Percentiles rank a stretch among this genome's conserved stretches.
phyloP scores from a whole-genome alignment of 2,113 vertebrate genomes.

The Climacteris rufus region DNA sequence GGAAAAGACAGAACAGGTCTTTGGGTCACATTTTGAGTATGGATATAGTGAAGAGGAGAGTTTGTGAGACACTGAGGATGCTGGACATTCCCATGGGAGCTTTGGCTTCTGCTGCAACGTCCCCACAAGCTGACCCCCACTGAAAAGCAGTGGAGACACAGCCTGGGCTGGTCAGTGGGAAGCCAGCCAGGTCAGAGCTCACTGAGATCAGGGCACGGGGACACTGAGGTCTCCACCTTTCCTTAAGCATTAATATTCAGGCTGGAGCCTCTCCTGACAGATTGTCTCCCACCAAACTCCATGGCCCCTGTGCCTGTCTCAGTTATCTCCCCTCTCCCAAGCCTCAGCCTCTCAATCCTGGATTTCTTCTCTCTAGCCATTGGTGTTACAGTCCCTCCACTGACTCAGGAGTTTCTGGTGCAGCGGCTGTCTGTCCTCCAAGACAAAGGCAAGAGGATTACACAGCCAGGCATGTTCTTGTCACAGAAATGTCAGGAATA shows the following conservation, averaged over 20 bases:
- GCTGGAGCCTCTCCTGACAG: not conserved
- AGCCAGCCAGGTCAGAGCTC: not conserved
- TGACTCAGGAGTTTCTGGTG: not conserved
- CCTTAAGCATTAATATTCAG: not conserved
- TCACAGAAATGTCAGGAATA: not conserved
- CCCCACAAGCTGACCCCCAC: not conserved
- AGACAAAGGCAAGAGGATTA: not conserved
- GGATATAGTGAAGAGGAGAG: not conserved
- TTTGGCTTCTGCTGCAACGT: not conserved
- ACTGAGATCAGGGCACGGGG: accelerated
- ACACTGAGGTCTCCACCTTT: not conserved
- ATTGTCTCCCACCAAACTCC: not conserved
- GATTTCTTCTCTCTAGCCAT: not conserved
- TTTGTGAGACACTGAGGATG: not conserved
- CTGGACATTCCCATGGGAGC: not conserved
- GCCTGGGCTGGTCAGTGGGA: not conserved
- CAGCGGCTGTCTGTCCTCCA: not conserved
- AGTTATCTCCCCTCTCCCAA: not conserved
- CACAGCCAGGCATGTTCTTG: not conserved
- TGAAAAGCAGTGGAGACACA: not conserved
- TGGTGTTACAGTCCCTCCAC: not conserved
- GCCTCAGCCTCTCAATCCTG: not conserved
- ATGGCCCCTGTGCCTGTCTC: not conserved
- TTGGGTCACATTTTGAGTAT: not conserved
- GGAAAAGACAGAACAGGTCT: not conserved